phyloP scores from a whole-genome alignment of 2,888 invertebrate genomes.

The Polyommatus iphigenia region DNA sequence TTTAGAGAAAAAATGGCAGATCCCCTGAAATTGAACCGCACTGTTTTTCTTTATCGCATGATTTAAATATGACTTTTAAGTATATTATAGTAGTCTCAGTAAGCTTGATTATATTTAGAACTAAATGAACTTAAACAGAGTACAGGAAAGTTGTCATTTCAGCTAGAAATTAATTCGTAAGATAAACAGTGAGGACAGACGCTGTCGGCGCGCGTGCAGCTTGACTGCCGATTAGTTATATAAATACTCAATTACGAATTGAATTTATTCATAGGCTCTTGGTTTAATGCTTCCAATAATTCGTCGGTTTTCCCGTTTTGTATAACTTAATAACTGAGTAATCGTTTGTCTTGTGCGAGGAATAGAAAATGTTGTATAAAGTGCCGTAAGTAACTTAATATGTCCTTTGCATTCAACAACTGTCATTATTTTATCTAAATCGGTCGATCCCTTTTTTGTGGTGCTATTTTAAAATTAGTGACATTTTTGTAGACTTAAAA shows the following conservation, averaged over 20 bases:
- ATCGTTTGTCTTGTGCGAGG: not conserved
- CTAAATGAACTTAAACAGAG: not conserved
- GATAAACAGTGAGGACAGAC: constrained; percentile 10
- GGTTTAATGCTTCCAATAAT: constrained; percentile 1
- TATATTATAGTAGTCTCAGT: too few species aligned
- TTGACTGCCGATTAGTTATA: not conserved
- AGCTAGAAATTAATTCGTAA: not conserved
- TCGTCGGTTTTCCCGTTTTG: not conserved
- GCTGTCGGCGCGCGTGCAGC: not conserved
- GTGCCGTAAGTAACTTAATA: not conserved
- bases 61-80: too few species aligned
- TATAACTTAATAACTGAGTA: not conserved
- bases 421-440: not conserved
- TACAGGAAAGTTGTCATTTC: not conserved
- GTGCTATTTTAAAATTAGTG: too few species aligned
- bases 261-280: constrained; percentile 1
- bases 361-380: not conserved
- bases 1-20: too few species aligned
- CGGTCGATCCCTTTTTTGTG: not conserved
- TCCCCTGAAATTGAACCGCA: too few species aligned
- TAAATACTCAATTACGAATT: constrained; percentile 14
- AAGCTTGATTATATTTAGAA: not conserved
- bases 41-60: too few species aligned
- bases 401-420: not conserved
- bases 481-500: not conserved